These are phyloP conservation scores for Sciaenops ocellatus DNA, from an alignment of 2,797 vertebrate species.

Conservation along the genomic window DNA sequence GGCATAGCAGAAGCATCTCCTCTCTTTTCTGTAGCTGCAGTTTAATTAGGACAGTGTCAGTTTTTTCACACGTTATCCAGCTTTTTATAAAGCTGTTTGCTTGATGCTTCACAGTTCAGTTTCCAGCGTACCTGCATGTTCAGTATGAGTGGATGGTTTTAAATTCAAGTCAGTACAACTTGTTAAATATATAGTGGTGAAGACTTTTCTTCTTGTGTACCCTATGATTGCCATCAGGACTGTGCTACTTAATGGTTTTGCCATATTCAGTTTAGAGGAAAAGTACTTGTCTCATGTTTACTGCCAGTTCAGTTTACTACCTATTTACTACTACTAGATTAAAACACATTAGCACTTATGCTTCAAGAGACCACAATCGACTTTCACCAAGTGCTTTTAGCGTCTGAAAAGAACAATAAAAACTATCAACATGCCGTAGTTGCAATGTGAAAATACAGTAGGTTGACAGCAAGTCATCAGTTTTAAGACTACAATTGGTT, in stretches of 20 bases:
- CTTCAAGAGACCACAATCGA: no score
- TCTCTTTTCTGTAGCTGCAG: not conserved
- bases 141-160: no score
- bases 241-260: not conserved
- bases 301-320: not conserved
- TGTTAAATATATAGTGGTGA: not conserved
- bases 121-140: not conserved
- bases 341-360: no score
- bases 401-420: not conserved
- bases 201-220: not conserved
- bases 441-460: no score
- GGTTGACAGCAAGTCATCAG: no score
- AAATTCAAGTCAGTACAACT: not conserved
- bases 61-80: not conserved
- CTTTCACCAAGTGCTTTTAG: not conserved
- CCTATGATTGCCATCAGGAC: not conserved
- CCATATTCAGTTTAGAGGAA: not conserved
- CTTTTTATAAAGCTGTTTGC: not conserved
- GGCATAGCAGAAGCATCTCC: not conserved
- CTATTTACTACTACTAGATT: no score
- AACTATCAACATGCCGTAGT: no score
- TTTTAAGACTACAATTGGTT: no score
- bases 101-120: not conserved
- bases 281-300: not conserved
- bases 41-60: not conserved